Base-by-base conservation (phyloP, 2,888 invertebrate genomes). In the Prosopocoilus inquinatus region DNA sequence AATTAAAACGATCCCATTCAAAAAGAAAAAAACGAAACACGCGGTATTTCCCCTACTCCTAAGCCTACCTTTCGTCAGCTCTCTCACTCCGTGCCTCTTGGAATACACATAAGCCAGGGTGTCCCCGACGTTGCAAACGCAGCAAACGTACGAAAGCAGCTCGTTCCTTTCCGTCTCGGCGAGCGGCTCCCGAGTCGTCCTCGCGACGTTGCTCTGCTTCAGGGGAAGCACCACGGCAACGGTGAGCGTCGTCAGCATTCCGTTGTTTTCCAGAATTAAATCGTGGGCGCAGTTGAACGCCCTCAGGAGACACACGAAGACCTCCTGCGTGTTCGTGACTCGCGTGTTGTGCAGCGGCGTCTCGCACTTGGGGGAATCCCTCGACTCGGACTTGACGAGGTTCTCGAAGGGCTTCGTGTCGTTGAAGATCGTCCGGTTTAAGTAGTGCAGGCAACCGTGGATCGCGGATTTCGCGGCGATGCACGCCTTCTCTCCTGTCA, bases 91-190 rank as follows among this genome's bases (percentile, higher is more conserved):
- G 72, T 79, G 75, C 65, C 80, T 82, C 69, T 85, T 84, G 8
- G 86, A 84, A 77, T 91, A 92, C 54, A 94, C 89, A 72, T 92
- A 94, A n/a, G 91, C 92, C 62, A 93, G 80, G 44, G 90, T 91
- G 73, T 94, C 94, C 0, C 94, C 94, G 13, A 94, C 92, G 75
- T 94, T 94, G 72, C 93, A 92, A 47, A 89, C 87, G 73, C 94
- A 94, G 36, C 90, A 89, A 45, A 90, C 81, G 70, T 86, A 87
- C 66, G 36, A n/a, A 33, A 15, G 1, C 46, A 12, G 13, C 28
- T 46, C 46, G 46, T 46, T 33, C 8, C 12, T 9, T 36, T 47
- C 3, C 38, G 33, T 7, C 12, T 15, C 47, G 44, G 47, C 8
- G 51, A 32, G 33, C 46, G 50, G 28, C 64, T 69, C 12, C 28